Conservation (phyloP, 2,888 invertebrate species). For the Antheraea yamamai region DNA sequence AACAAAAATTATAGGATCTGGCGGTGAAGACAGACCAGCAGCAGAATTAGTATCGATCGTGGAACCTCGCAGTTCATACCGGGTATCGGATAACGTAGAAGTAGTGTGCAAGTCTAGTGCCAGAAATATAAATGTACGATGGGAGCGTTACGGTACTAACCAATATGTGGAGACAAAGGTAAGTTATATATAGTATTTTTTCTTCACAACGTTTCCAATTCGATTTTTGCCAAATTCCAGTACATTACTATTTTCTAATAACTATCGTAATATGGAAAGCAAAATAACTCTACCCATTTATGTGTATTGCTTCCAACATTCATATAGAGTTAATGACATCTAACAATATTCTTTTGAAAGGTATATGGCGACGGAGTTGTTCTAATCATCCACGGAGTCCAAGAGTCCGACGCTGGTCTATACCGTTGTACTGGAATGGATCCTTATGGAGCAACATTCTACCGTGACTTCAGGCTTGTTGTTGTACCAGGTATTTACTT, state of each 20-base stretch:
- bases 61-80: conserved; percentile 57
- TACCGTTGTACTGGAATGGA: conserved; percentile 84
- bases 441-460: conserved; percentile 73
- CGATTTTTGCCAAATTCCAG: no score
- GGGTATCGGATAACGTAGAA: conserved; percentile 64
- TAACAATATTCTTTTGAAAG: conserved; percentile 35
- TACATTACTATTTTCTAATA: not conserved
- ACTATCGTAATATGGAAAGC: not conserved
- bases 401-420: conserved; percentile 87
- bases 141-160: conserved; percentile 61
- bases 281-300: not conserved
- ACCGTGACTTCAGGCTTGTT: conserved; percentile 74
- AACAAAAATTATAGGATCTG: conserved; percentile 50
- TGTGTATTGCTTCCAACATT: not conserved
- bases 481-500: conserved; percentile 55
- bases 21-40: conserved; percentile 31
- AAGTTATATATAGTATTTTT: conserved; percentile 31
- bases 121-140: conserved; percentile 44
- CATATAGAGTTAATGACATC: not conserved
- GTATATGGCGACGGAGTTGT: conserved; percentile 82
- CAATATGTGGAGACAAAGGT: conserved; percentile 62
- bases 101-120: conserved; percentile 53
- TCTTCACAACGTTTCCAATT: not conserved
- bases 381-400: conserved; percentile 85
- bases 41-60: conserved; percentile 59